Base-by-base conservation (phyloP, 1,140 invertebrate species). In the Nylanderia fulva region DNA sequence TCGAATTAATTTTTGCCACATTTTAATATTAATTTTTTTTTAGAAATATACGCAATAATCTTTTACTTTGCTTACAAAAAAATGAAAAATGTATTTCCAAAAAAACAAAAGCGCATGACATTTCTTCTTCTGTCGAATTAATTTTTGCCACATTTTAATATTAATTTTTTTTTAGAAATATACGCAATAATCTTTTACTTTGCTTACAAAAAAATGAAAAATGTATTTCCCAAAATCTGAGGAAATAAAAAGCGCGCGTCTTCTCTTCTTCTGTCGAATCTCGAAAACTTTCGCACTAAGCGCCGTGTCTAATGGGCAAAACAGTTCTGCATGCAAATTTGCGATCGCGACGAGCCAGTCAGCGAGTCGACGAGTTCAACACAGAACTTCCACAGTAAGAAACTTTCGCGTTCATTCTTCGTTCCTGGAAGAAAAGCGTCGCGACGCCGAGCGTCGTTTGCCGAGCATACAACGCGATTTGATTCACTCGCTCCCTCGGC, bases 401-500 rank as follows among this genome's bases (percentile, higher is more conserved):
- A 89, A 83, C 76, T 88, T 89, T 88, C 63, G 61, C 86, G 54
- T 86, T 68, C 76, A 39, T 68, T 82, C 56, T 69, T 83, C 52
- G 42, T 74, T 9, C 24, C 11, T 56, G 27, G 56, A 75, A 83
- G 64, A 85, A 88, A 75, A 86, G 75, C 85, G 88, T 87, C 84
- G 85, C 88, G 86, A 85, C 91, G 91, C 85, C 72, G 60, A 61
- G 87, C 91, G 86, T 88, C 91, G 92, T 93, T 93, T 93, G 89
- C 91, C 90, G 82, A 93, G 93, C 89, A 93, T 89, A 93, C 92
- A 93, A 75, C 91, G 90, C 92, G 91, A 93, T 93, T 93, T 91
- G 90, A 93, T 93, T 93, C 92, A 89, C 87, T 89, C 86, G 87
- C 85, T 92, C 86, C 82, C 86, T 90, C 69, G 71, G 66, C 74